Base-by-base conservation (phyloP, 2,888 invertebrate species). In the Zootermopsis nevadensis region DNA sequence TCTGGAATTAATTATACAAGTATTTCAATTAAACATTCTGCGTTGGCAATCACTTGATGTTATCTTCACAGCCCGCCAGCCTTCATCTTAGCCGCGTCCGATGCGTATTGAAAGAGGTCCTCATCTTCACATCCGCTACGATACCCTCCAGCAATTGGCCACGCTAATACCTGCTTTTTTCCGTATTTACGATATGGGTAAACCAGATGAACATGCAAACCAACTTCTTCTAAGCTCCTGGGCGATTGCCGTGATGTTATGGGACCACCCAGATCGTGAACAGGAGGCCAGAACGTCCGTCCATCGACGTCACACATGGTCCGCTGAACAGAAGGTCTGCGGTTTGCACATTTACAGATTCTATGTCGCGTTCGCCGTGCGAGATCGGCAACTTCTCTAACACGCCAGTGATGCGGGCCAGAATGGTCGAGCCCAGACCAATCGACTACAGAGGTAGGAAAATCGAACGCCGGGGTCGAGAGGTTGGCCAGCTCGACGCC, bases 111-210 rank as follows among this genome's bases (percentile, higher is more conserved):
- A 27, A 60, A n/a, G 60, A 60, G 60, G n/a, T 60, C 60, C 60
- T 60, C n/a, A 60, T 60, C 60, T 60, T n/a, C n/a, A 60, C 60
- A 60, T 60, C 60, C 60, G n/a, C 3, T 60, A 60, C n/a, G 60
- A n/a, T 15, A 8, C 60, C 48, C 8, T 27, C n/a, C 60, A 60
- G n/a, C n/a, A 60, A 60, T 60, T 60, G n/a, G 60, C 12, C 19
- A 27, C 60, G 27, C 60, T 60, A 60, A 60, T 60, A 60, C n/a
- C 60, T 60, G 60, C n/a, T 60, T 22, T 12, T n/a, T 27, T 60
- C 6, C 7, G n/a, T 60, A 60, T 60, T 60, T 60, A 60, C 60
- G 60, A 60, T 12, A 60, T 12, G n/a, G 60, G n/a, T 2, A n/a
- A 53, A 53, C 8, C 6, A 53, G 53, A 53, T 19, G 8, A 53